These are phyloP conservation scores for Vipera ursinii DNA, from an alignment of 2,797 vertebrate genomes.

Conservation along the genomic window DNA sequence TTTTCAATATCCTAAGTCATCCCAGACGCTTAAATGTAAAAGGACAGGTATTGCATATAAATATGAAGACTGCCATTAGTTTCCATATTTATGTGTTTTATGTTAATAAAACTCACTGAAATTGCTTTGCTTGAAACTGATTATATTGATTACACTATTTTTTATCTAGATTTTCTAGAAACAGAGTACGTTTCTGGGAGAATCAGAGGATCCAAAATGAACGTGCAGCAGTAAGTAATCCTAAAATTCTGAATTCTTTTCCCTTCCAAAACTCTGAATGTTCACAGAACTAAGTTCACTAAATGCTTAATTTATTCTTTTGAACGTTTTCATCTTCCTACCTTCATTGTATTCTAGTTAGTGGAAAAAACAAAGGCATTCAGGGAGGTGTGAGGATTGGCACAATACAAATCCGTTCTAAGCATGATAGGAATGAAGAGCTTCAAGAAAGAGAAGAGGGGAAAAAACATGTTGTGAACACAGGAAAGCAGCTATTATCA, in stretches of 20 bases:
- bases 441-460: neutral
- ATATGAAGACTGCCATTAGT: neutral
- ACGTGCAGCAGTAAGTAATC: conserved; percentile 57
- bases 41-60: neutral
- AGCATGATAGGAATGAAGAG: conserved; percentile 1
- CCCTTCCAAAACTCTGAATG: neutral
- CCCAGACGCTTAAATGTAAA: neutral
- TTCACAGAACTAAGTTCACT: neutral
- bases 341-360: neutral
- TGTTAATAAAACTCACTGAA: neutral
- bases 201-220: conserved; percentile 64
- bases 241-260: neutral
- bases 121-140: neutral
- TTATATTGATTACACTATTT: neutral
- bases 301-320: neutral
- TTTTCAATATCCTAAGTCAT: neutral
- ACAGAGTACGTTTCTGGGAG: conserved; percentile 72
- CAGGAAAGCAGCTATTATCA: conserved; percentile 11
- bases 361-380: neutral
- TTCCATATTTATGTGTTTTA: conserved; percentile 28
- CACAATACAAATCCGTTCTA: neutral
- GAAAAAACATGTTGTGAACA: neutral
- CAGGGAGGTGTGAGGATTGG: neutral
- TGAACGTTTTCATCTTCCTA: neutral
- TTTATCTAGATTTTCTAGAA: conserved; percentile 70